Evolutionary conservation across 2,888 invertebrate species (phyloP).

Genomic region (Eristalis intricaria): DNA sequence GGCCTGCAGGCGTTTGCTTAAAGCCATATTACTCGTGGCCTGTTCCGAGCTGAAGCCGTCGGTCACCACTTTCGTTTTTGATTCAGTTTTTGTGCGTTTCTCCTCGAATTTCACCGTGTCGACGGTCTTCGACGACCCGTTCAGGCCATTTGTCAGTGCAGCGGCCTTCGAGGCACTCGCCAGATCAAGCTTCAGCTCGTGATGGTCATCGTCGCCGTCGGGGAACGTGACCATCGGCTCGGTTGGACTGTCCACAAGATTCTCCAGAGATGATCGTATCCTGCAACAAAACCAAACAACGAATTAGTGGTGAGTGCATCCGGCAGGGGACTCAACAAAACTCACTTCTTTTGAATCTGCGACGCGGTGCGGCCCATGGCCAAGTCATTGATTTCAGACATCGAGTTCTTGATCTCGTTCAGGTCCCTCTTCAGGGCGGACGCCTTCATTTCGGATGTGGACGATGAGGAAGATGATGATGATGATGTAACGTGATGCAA

Average conservation of each 20-base stretch:
- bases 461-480: constrained; percentile 82
- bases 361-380: constrained; percentile 77
- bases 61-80: constrained; percentile 89
- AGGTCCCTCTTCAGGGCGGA: constrained; percentile 92
- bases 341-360: constrained; percentile 78
- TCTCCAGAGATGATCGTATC: constrained; percentile 89
- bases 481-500: constrained; percentile 81
- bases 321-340: not conserved
- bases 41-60: constrained; percentile 92
- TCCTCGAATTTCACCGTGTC: constrained; percentile 92
- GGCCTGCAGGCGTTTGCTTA: constrained; percentile 88
- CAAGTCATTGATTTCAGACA: constrained; percentile 93
- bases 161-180: constrained; percentile 81
- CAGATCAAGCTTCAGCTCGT: constrained; percentile 80
- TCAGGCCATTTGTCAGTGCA: constrained; percentile 78
- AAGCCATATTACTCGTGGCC: constrained; percentile 86
- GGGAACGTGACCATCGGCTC: constrained; percentile 92
- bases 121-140: constrained; percentile 79
- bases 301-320: not conserved
- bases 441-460: constrained; percentile 89
- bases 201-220: constrained; percentile 87
- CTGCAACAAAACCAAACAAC: constrained; percentile 79
- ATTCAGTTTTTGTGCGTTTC: constrained; percentile 90
- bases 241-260: constrained; percentile 86
- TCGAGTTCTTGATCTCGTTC: constrained; percentile 86